These are phyloP conservation scores for Rotaria sp. DNA, from an alignment of 2,888 invertebrate species.

Conservation along the genomic window DNA sequence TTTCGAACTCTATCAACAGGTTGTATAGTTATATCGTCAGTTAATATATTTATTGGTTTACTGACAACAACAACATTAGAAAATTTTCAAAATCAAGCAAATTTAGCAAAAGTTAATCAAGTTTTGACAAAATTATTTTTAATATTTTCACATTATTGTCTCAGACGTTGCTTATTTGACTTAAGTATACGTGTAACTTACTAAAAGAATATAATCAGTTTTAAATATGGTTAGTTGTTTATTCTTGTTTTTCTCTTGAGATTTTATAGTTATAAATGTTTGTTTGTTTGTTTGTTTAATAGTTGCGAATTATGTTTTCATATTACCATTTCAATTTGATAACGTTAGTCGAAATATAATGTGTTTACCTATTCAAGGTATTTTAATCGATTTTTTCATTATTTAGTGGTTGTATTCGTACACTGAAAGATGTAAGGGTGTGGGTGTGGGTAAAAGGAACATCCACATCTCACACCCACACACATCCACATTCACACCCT, in stretches of 20 bases:
- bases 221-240: not conserved
- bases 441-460: too few species aligned
- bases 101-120: slow-evolving; percentile 24
- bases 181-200: slow-evolving; percentile 2
- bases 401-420: too few species aligned
- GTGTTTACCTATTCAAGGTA: slow-evolving; percentile 63
- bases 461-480: too few species aligned
- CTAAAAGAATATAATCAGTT: slow-evolving; percentile 17
- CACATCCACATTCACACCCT: too few species aligned
- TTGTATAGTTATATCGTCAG: slow-evolving; percentile 72
- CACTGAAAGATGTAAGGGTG: too few species aligned
- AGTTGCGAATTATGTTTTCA: not conserved
- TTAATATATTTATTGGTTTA: slow-evolving; percentile 71
- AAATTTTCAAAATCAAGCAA: slow-evolving; percentile 26
- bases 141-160: slow-evolving; percentile 39
- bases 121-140: slow-evolving; percentile 33
- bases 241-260: too few species aligned
- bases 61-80: slow-evolving; percentile 51
- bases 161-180: slow-evolving; percentile 33
- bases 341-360: slow-evolving; percentile 67
- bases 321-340: slow-evolving; percentile 59
- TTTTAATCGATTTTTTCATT: too few species aligned
- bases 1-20: slow-evolving; percentile 64
- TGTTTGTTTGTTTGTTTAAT: too few species aligned
- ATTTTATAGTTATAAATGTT: not conserved